Evolutionary conservation across 2,797 vertebrate species (phyloP), one percentile per base, ranked within the genome.

Genomic region (Lacerta bilineata): DNA sequence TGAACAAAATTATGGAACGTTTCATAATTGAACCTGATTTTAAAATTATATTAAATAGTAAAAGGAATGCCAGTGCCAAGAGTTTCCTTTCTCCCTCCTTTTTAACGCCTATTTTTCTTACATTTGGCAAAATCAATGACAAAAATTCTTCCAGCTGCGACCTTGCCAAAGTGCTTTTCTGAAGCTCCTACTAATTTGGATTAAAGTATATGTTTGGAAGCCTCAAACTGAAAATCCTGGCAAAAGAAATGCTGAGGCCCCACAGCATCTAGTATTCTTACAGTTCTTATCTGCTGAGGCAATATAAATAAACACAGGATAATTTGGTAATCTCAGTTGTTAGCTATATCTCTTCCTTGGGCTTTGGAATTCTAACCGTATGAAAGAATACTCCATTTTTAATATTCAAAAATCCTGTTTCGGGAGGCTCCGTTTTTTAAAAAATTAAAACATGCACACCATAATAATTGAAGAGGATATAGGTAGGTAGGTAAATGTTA

Each of bases 141-240:
- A 95, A 85, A 95, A 94, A 85, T 93, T 93, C 93, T 93, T 94
- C 93, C 93, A 96, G 94, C 93, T 95, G 91, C 93, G 92, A 94
- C 91, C 87, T 86, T 86, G 93, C 94, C 93, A 93, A 94, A 95
- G 94, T 88, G 92, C 86, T 93, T 95, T 96, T 95, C 95, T 95
- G 94, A 96, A 95, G 94, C 87, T 93, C 96, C 95, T 96, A 94
- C 96, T 96, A 95, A 96, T 96, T 96, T 96, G 95, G 94, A 96
- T 94, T 95, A 95, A 94, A 93, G 83, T 90, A 89, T 90, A 92
- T 94, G 90, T 91, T 94, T 95, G 93, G 96, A 95, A 96, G 91
- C 92, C 91, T 95, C 94, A 93, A 36, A 90, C 87, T 95, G 92
- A 92, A 95, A 93, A 90, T 93, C 74, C 89, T 96, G 93, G 94